Conservation (phyloP, 2,113 vertebrate species). For the Nothocercus julius region DNA sequence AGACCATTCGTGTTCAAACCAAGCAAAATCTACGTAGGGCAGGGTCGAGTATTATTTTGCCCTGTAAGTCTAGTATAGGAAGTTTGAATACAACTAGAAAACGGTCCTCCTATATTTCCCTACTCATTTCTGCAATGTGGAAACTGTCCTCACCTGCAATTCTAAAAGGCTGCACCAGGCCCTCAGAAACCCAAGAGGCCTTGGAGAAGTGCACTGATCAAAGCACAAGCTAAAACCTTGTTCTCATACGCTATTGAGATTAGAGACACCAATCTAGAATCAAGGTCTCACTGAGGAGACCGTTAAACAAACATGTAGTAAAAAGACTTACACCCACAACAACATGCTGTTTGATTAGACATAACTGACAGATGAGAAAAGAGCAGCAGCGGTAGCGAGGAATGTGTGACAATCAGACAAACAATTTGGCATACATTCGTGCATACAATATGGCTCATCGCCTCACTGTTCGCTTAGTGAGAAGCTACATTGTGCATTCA, state of each 20-base stretch:
- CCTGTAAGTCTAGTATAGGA: not conserved
- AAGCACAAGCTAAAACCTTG: not conserved
- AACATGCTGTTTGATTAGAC: slow-evolving; percentile 27
- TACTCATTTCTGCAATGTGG: not conserved
- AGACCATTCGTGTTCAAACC: not conserved
- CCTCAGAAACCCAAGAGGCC: not conserved
- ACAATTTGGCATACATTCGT: not conserved
- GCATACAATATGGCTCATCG: slow-evolving; percentile 25
- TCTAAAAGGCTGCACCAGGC: not conserved
- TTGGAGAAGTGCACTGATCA: not conserved
- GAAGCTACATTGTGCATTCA: slow-evolving; percentile 45
- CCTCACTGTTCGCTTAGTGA: slow-evolving; percentile 39
- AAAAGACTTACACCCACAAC: slow-evolving; percentile 1
- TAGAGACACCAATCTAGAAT: not conserved
- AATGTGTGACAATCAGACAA: not conserved
- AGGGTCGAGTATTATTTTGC: not conserved
- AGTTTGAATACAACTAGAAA: not conserved
- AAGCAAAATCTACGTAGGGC: not conserved
- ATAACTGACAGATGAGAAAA: slow-evolving; percentile 28
- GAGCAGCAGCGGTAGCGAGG: slow-evolving; percentile 3
- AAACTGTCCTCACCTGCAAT: not conserved
- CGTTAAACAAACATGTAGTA: slow-evolving; percentile 58
- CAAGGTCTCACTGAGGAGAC: not conserved
- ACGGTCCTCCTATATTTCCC: not conserved
- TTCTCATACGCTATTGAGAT: not conserved